Base-by-base conservation (phyloP, 2,113 vertebrate genomes). In the Clarias magur region DNA sequence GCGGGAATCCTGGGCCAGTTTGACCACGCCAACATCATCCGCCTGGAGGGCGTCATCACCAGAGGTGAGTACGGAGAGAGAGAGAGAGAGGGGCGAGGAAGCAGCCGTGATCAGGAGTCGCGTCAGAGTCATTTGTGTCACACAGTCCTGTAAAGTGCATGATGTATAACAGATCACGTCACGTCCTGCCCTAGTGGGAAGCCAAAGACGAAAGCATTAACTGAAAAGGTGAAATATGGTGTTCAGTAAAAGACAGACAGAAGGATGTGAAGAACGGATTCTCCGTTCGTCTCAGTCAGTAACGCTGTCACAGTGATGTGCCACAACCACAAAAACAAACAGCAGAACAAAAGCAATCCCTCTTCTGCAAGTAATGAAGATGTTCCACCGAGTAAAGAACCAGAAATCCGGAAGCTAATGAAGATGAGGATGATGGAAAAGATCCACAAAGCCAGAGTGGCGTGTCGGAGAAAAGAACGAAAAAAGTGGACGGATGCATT, bases 1-100 rank as follows among this genome's bases (percentile, higher is more conserved):
- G 98, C 97, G 0, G 96, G 96, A 85, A 97, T 97, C 73, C 95
- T 99, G 90, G 97, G 97, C 27, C 98, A 99, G 96, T 99, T 99
- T 0, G 97, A 99, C 91, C 97, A 99, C 57, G 90, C 95, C 92
- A 98, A 99, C 0, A 94, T 99, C 87, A 93, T 99, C 90, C 95
- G 97, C 16, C 96, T 99, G 70, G 97, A 99, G 89, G 98, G 98
- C 0, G 97, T 99, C 38, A 93, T 99, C 94, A 99, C 98, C 89
- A 94, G 96, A 91, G 98, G 98, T 98, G 87, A 89, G 85, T 3
- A 75, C 23, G 21, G 76, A 80, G 30, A 63, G 42, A 76, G 62
- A 42, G 3, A 42, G 42, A 27, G 54, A 42, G 56, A 59, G 67
- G 56, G n/a, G 48, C 63, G 60, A 42, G 10, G 17, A 38, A 9